Evolutionary conservation across 2,888 invertebrate species (phyloP).

Genomic region (Callimorpha dominula): DNA sequence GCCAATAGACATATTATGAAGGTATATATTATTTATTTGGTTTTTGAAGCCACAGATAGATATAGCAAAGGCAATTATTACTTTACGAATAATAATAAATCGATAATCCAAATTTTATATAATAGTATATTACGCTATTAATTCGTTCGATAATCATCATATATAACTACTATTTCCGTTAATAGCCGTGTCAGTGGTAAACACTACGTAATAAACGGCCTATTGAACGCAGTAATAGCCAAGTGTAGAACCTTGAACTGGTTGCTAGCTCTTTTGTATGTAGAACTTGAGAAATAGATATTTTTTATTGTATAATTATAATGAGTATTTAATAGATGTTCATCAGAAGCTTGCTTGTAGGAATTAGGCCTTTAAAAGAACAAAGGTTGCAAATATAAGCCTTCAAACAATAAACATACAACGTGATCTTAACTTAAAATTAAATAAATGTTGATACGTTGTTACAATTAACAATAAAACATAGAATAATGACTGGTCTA

Average conservation of each 20-base stretch:
- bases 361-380: background rate
- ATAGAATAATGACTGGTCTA: conserved; percentile 30
- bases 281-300: conserved; percentile 21
- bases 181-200: conserved; percentile 37
- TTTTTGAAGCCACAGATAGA: background rate
- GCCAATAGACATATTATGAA: background rate
- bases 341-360: background rate
- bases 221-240: conserved; percentile 51
- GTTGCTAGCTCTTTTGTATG: conserved; percentile 40
- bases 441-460: conserved; percentile 12
- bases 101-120: conserved; percentile 13
- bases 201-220: conserved; percentile 44
- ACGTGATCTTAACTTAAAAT: conserved; percentile 6
- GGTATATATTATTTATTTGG: too few relatives aligned
- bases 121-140: conserved; percentile 24
- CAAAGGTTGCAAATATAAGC: background rate
- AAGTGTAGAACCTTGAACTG: conserved; percentile 49
- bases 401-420: background rate
- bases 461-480: conserved; percentile 33
- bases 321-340: conserved; percentile 8
- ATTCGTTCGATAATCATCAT: conserved; percentile 34
- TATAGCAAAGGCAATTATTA: background rate
- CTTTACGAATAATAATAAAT: background rate
- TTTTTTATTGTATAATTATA: conserved; percentile 17
- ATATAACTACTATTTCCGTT: conserved; percentile 32